phyloP scores from a whole-genome alignment of 2,113 vertebrate genomes.

The Xenus cinereus region DNA sequence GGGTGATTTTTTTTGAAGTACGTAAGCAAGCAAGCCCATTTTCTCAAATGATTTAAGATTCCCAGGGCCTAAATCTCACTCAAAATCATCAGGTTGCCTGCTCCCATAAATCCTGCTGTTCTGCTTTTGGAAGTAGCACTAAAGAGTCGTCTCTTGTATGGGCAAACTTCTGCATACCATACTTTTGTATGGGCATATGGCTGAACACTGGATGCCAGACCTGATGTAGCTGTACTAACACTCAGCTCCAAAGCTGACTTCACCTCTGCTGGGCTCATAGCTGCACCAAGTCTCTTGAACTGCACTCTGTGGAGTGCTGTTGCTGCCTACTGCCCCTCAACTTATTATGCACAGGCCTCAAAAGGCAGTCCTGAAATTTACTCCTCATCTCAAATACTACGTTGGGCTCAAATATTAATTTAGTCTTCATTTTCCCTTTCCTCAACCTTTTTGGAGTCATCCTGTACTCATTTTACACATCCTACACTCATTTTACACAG shows the following conservation, averaged over 20 bases:
- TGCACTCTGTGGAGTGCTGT: background rate
- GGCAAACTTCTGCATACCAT: background rate
- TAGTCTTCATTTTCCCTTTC: background rate
- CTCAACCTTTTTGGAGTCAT: background rate
- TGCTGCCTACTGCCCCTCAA: background rate
- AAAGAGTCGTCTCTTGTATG: background rate
- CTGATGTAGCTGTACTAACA: background rate
- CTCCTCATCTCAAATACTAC: background rate
- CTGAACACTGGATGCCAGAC: rapidly evolving
- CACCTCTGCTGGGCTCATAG: background rate
- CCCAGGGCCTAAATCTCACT: background rate
- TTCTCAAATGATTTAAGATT: background rate
- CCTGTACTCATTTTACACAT: background rate
- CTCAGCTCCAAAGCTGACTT: background rate
- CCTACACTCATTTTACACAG: background rate
- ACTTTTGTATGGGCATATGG: background rate
- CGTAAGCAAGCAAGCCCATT: background rate
- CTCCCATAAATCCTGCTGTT: background rate
- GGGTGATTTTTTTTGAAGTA: background rate
- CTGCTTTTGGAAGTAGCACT: background rate
- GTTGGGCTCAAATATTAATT: background rate
- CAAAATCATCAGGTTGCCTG: background rate
- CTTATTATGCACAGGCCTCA: background rate
- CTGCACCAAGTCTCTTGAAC: background rate
- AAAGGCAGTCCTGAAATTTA: background rate